Base-by-base conservation (phyloP, 2,888 invertebrate genomes). In the Pegoplata infirma region DNA sequence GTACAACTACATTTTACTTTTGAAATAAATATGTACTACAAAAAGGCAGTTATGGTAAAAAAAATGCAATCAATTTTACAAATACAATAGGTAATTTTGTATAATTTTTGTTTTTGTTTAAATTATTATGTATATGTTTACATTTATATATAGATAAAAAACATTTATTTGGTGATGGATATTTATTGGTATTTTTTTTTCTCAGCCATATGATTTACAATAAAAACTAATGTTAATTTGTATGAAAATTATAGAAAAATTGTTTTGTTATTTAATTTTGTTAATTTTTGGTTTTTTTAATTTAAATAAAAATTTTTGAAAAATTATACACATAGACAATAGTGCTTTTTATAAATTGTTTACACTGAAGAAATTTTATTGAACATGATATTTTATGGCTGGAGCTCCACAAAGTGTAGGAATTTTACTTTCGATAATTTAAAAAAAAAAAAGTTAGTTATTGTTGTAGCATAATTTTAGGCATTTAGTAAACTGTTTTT, bases 1-100 rank as follows among this genome's bases (percentile, higher is more conserved):
- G 17, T 67, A 71, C 61, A 72, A 32, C 78, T 71, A 74, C 71
- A 55, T 10, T 63, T 68, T 16, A 44, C 12, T 47, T 47, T 67
- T 46, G 17, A 68, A 28, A 75, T 56, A 55, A n/a, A 49, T 32
- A 71, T 67, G 47, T 51, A 67, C 61, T 79, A 79, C 71, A 75
- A 36, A 68, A 78, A 53, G 64, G 59, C 73, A 55, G 53, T 74
- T 74, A 63, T 67, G 47, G 32, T 25, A 16, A 32, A 51, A 66
- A n/a, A 25, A 23, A 47, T 3, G n/a, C 17, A 58, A 36, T 32
- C 53, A 32, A 63, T 21, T 51, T 23, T 46, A 21, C 36, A 3
- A 51, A 2, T 23, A 23, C 12, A 46, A 10, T 25, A 59, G n/a
- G 4, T n/a, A 40, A n/a, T 40, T 40, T 40, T 40, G 36, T 40